phyloP scores from a whole-genome alignment of 2,113 vertebrate species.

The Halichoeres trimaculatus region DNA sequence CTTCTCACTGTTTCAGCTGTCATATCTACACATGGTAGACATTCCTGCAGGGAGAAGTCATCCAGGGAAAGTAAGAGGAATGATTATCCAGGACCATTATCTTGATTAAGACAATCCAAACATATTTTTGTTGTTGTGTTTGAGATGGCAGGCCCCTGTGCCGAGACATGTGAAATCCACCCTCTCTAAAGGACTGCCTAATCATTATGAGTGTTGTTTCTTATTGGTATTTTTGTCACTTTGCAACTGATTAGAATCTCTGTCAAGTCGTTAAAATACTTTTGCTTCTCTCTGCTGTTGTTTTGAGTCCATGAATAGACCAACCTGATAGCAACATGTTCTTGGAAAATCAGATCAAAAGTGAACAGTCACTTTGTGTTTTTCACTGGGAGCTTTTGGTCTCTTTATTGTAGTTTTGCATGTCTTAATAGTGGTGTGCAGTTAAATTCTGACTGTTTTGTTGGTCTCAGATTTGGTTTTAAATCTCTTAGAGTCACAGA shows the following conservation, averaged over 20 bases:
- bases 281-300: not conserved
- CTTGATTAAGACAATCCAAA: constrained; percentile 24
- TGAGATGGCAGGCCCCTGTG: not conserved
- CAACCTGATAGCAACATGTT: no score
- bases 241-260: not conserved
- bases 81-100: constrained; percentile 2
- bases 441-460: no score
- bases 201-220: not conserved
- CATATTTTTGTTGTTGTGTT: not conserved
- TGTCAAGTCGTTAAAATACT: not conserved
- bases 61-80: constrained; percentile 12
- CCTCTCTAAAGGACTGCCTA: not conserved
- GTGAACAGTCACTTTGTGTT: not conserved
- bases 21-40: constrained; percentile 52
- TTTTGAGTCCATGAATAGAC: not conserved
- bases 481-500: no score
- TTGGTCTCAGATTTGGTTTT: no score
- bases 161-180: not conserved
- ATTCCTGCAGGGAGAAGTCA: constrained; percentile 58
- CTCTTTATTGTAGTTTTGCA: no score
- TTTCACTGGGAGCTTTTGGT: not conserved
- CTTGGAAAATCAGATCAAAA: no score
- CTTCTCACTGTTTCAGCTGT: constrained; percentile 42
- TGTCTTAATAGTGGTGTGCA: no score
- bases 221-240: not conserved